Conservation (phyloP, 2,888 invertebrate species). For the Yponomeuta malinellus region DNA sequence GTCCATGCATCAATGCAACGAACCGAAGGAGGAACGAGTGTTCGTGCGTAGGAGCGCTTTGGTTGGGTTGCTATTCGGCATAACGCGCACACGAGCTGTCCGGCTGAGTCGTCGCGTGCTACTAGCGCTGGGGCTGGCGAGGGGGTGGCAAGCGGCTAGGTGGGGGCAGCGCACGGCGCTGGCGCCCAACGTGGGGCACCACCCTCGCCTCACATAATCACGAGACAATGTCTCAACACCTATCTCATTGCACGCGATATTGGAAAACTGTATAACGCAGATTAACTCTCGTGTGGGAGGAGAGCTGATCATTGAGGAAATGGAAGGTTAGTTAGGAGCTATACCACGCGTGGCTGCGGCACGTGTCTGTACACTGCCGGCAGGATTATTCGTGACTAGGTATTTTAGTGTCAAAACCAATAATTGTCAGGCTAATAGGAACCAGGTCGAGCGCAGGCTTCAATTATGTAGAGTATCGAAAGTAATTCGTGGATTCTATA, state of each 20-base stretch:
- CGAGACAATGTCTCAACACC: constrained; percentile 59
- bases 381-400: neutral
- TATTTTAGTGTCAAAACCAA: neutral
- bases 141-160: constrained; percentile 26
- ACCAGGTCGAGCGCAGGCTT: neutral
- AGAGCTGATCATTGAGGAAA: constrained; percentile 3
- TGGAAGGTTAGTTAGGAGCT: constrained; percentile 1
- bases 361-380: neutral
- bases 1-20: constrained; percentile 72
- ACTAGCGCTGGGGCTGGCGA: constrained; percentile 41
- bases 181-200: constrained; percentile 36
- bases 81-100: constrained; percentile 62
- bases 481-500: constrained; percentile 6
- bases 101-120: constrained; percentile 55
- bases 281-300: constrained; percentile 13
- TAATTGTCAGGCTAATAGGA: neutral
- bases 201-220: constrained; percentile 59
- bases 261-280: constrained; percentile 19
- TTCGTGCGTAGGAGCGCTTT: constrained; percentile 64
- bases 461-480: constrained; percentile 5
- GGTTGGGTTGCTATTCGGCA: constrained; percentile 52
- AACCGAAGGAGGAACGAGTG: constrained; percentile 63
- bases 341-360: neutral
- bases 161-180: constrained; percentile 36
- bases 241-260: constrained; percentile 31